phyloP scores from a whole-genome alignment of 1,140 invertebrate genomes.

The Drosophila sturtevanti region DNA sequence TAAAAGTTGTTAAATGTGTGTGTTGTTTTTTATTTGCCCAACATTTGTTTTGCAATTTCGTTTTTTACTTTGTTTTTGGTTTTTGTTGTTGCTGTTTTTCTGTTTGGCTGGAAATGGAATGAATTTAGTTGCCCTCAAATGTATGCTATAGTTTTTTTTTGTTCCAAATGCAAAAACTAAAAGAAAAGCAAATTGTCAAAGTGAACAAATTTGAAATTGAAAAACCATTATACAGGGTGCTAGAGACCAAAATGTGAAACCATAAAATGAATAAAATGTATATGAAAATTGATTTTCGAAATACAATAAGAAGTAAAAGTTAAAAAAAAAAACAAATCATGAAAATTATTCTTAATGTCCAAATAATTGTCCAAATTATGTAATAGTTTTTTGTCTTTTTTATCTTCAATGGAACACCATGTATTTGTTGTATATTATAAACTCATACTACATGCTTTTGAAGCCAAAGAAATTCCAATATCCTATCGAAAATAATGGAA shows the following conservation, averaged over 20 bases:
- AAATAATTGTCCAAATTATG: too few species aligned
- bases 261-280: not conserved
- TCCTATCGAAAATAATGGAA: too few species aligned
- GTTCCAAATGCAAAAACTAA: too few species aligned
- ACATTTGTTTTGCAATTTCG: conserved; percentile 32
- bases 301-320: too few species aligned
- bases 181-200: not conserved
- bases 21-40: conserved; percentile 32
- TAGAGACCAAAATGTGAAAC: not conserved
- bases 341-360: too few species aligned
- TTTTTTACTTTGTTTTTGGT: conserved; percentile 16
- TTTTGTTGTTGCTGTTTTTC: not conserved
- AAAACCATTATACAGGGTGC: not conserved
- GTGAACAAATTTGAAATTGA: not conserved
- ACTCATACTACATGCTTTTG: too few species aligned
- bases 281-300: not conserved
- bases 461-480: too few species aligned
- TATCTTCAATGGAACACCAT: too few species aligned
- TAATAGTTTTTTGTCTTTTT: too few species aligned
- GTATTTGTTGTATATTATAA: too few species aligned
- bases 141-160: conserved; percentile 18
- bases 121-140: conserved; percentile 33
- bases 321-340: too few species aligned
- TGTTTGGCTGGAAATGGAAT: conserved; percentile 26
- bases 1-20: conserved; percentile 54